phyloP scores from a whole-genome alignment of 1,140 invertebrate genomes.

The Arion vulgaris region DNA sequence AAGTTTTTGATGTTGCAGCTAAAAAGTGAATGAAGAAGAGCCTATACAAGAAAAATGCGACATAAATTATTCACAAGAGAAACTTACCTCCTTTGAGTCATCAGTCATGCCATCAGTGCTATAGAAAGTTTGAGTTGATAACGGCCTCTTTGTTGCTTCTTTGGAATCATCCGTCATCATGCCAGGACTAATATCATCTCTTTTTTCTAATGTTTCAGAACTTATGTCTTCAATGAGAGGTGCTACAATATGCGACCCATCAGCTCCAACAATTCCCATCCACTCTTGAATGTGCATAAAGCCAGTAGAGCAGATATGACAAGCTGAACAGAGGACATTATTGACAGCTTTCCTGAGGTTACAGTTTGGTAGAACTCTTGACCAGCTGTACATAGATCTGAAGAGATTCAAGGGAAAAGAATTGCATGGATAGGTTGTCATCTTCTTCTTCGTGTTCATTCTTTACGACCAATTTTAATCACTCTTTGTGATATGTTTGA shows the following conservation, averaged over 20 bases:
- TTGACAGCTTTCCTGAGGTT: constrained; percentile 85
- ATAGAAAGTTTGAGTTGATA: neutral
- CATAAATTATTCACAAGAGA: too few species aligned
- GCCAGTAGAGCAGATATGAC: constrained; percentile 84
- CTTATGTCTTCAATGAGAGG: constrained; percentile 79
- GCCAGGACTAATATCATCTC: constrained; percentile 34
- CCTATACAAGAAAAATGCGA: too few species aligned
- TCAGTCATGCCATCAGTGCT: constrained; percentile 46
- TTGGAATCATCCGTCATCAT: constrained; percentile 64
- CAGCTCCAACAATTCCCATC: constrained; percentile 78
- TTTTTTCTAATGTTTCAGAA: constrained; percentile 72
- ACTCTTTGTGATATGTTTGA: too few species aligned
- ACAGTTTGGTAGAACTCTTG: constrained; percentile 77
- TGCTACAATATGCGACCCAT: constrained; percentile 72
- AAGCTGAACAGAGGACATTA: constrained; percentile 86
- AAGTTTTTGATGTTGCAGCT: too few species aligned
- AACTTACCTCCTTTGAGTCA: constrained; percentile 47
- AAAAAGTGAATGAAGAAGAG: too few species aligned
- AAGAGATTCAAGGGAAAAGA: too few species aligned
- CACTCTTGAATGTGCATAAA: constrained; percentile 83
- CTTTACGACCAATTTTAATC: too few species aligned
- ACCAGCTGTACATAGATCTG: constrained; percentile 84
- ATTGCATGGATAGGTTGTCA: too few species aligned
- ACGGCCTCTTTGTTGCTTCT: constrained; percentile 51
- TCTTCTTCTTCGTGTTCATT: too few species aligned